A percentile compares a stretch with the other conserved stretches of the same genome.
Evolutionary conservation across 2,888 invertebrate species (phyloP).

Genomic region (Pseudococcus viburni): DNA sequence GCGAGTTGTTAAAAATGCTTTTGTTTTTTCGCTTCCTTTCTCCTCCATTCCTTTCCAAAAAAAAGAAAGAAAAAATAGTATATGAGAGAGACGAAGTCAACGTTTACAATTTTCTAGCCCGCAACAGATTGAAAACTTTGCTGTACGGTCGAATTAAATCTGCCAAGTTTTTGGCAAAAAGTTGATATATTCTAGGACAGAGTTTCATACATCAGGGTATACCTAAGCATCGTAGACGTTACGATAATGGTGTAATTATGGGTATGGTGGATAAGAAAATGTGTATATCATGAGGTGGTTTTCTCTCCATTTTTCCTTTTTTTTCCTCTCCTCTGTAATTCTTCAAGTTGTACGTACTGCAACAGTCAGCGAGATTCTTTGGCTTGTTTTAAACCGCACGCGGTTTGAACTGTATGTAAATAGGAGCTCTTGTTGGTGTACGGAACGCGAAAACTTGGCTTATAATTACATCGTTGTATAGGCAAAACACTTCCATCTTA

Average conservation of each 20-base stretch:
- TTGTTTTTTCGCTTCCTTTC: background rate
- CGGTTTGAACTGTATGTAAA: background rate
- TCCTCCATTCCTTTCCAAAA: background rate
- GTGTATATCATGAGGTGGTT: background rate
- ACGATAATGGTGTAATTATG: background rate
- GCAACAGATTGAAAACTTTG: constrained; percentile 14
- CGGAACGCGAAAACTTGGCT: background rate
- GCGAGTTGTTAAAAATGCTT: background rate
- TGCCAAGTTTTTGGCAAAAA: constrained; percentile 14
- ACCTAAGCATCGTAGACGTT: background rate
- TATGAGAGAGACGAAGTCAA: background rate
- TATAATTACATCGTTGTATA: background rate
- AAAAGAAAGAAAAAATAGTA: background rate
- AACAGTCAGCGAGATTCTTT: background rate
- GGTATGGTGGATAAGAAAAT: background rate
- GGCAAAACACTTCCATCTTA: background rate
- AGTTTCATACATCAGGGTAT: background rate
- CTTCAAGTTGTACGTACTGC: background rate
- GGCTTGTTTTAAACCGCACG: background rate
- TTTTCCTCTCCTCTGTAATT: background rate
- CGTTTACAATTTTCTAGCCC: background rate
- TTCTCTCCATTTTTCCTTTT: background rate
- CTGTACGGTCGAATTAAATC: background rate
- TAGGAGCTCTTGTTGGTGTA: background rate
- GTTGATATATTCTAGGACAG: background rate